These are phyloP conservation scores for Apamea epomidion DNA, from an alignment of 2,888 invertebrate genomes.

Conservation along the genomic window DNA sequence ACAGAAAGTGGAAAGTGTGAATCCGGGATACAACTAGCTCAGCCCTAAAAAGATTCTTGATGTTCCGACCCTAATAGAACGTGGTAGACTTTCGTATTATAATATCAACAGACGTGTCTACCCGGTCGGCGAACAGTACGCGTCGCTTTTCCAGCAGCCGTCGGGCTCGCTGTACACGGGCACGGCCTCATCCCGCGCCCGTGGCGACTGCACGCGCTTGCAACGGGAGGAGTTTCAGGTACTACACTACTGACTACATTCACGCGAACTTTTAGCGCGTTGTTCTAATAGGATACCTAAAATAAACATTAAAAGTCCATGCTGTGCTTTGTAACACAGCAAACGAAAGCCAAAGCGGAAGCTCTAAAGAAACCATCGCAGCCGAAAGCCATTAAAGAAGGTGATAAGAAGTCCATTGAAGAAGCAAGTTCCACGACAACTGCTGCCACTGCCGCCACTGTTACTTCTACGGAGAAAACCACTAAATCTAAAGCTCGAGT, in stretches of 20 bases:
- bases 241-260: constrained; percentile 14
- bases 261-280: not conserved
- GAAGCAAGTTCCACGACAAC: constrained; percentile 71
- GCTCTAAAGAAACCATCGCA: constrained; percentile 89
- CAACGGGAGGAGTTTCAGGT: constrained; percentile 93
- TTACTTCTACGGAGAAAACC: constrained; percentile 73
- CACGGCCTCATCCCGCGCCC: constrained; percentile 94
- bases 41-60: not conserved
- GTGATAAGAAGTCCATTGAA: constrained; percentile 79
- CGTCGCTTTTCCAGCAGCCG: constrained; percentile 94
- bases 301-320: constrained; percentile 9
- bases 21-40: not conserved
- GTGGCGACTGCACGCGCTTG: constrained; percentile 93
- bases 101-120: constrained; percentile 90
- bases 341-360: constrained; percentile 91
- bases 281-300: not conserved
- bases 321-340: constrained; percentile 66
- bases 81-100: constrained; percentile 17
- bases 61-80: not conserved
- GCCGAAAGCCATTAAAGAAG: constrained; percentile 77
- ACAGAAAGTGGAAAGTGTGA: not conserved
- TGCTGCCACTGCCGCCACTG: constrained; percentile 64
- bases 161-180: constrained; percentile 93
- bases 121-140: constrained; percentile 93
- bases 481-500: constrained; percentile 64